These are phyloP conservation scores for Anableps anableps DNA, from an alignment of 2,797 vertebrate genomes.

Conservation along the genomic window DNA sequence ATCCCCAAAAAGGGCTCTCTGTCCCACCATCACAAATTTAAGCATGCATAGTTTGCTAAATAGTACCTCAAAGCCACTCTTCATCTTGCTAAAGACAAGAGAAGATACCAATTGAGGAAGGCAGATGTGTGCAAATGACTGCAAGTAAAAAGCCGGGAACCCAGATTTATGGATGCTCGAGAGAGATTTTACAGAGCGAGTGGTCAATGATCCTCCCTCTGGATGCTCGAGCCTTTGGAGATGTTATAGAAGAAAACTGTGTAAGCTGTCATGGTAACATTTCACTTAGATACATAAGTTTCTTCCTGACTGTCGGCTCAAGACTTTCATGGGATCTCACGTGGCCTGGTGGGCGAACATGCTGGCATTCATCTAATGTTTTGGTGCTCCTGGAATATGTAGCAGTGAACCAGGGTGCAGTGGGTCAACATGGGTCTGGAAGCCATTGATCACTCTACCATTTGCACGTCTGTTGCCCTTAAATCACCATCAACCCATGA, in stretches of 20 bases:
- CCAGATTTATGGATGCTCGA: background rate
- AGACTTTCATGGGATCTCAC: background rate
- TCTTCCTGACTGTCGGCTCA: background rate
- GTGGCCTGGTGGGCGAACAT: background rate
- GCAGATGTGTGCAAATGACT: background rate
- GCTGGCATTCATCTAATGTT: background rate
- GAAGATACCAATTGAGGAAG: background rate
- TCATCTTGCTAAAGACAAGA: background rate
- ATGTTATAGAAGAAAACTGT: too few relatives aligned
- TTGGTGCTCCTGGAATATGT: background rate
- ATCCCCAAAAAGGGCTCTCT: background rate
- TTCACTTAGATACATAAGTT: background rate
- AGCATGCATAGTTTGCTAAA: background rate
- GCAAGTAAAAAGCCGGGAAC: background rate
- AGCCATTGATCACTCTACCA: slow-evolving; percentile 16
- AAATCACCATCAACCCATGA: slow-evolving; percentile 30
- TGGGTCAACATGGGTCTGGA: slow-evolving; percentile 29
- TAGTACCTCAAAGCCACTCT: background rate
- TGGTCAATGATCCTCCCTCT: background rate
- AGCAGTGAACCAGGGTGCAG: background rate
- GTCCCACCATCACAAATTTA: background rate
- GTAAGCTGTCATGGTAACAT: background rate
- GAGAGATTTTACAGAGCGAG: background rate
- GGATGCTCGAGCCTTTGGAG: too few relatives aligned
- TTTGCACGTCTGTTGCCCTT: slow-evolving; percentile 21